A percentile compares a stretch with the other conserved stretches of the same genome.
Evolutionary conservation across 2,113 vertebrate genomes (phyloP).

Genomic region (Gallinago jamesoni): DNA sequence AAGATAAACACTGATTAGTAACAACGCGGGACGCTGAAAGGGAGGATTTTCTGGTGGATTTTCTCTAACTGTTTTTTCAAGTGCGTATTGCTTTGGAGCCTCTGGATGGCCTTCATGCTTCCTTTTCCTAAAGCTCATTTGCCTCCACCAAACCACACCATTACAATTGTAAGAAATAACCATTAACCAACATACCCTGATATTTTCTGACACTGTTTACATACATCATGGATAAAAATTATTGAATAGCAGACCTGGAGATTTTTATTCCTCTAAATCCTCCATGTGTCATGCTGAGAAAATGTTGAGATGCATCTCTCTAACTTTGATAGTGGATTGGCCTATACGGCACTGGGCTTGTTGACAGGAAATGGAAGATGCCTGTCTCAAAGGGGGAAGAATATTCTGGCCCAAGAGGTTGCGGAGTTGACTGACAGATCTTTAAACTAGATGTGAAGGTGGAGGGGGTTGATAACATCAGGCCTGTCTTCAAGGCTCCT

Average conservation of each 20-base stretch:
- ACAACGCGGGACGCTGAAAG: neutral
- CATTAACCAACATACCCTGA: neutral
- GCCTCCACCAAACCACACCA: neutral
- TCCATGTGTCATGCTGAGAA: neutral
- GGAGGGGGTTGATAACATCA: no score
- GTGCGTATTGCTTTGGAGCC: neutral
- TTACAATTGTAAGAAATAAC: neutral
- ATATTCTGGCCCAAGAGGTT: no score
- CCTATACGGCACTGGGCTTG: no score
- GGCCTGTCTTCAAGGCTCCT: no score
- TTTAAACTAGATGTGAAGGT: no score
- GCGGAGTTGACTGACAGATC: no score
- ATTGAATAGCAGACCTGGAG: neutral
- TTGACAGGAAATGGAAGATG: no score
- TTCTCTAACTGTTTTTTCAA: neutral
- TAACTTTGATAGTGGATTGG: no score
- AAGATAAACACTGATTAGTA: neutral
- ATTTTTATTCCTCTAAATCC: neutral
- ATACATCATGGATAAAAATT: neutral
- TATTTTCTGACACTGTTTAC: neutral
- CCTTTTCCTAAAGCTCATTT: neutral
- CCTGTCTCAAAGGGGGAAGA: no score
- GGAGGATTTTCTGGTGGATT: neutral
- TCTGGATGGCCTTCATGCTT: neutral
- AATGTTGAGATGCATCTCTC: neutral